Conservation (phyloP, 2,888 invertebrate genomes). For the Stenichneumon culpator region DNA sequence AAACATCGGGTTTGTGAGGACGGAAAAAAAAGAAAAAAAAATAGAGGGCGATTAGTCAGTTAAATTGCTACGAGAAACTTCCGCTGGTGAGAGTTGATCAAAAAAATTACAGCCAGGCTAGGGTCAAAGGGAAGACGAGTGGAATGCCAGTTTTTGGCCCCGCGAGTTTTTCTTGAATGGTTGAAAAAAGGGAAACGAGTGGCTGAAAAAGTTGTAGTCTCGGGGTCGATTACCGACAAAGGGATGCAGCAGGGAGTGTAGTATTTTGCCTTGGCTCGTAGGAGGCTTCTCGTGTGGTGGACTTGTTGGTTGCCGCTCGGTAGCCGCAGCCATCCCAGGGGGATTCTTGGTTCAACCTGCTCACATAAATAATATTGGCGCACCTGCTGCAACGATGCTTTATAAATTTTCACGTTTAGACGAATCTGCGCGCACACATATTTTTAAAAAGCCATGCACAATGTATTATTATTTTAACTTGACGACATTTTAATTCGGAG, state of each 20-base stretch:
- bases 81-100: neutral
- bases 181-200: constrained; percentile 54
- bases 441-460: too few relatives aligned
- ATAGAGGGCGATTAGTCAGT: constrained; percentile 4
- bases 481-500: too few relatives aligned
- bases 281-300: constrained; percentile 2
- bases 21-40: neutral
- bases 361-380: constrained; percentile 62
- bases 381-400: constrained; percentile 51
- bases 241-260: constrained; percentile 3
- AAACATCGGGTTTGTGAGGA: neutral
- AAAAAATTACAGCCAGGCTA: constrained; percentile 19
- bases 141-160: too few relatives aligned
- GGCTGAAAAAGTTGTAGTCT: constrained; percentile 40
- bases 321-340: constrained; percentile 45
- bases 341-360: constrained; percentile 51
- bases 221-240: constrained; percentile 63
- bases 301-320: constrained; percentile 46
- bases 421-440: too few relatives aligned
- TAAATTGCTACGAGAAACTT: constrained; percentile 18
- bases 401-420: neutral
- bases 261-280: constrained; percentile 24
- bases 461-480: too few relatives aligned
- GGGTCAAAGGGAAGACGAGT: too few relatives aligned
- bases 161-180: too few relatives aligned